phyloP scores from a whole-genome alignment of 2,888 invertebrate genomes.

The Callyntrura sp. region DNA sequence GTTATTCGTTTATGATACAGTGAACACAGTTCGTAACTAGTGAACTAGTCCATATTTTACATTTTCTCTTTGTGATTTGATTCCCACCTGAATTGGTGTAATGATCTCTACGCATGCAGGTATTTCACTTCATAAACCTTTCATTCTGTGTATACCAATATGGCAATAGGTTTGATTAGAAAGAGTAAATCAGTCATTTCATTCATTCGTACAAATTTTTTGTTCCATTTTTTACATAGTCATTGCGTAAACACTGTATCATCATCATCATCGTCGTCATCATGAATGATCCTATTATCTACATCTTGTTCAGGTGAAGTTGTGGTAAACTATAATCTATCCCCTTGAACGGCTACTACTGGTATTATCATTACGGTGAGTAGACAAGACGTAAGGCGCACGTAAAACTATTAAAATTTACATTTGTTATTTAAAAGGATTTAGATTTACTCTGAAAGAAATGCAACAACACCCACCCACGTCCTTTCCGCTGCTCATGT shows the following conservation, averaged over 20 bases:
- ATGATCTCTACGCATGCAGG: slow-evolving; percentile 39
- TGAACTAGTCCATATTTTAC: neutral
- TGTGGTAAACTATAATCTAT: too few species aligned
- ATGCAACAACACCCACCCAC: neutral
- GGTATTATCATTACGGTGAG: slow-evolving; percentile 36
- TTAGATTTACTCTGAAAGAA: neutral
- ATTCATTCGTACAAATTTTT: slow-evolving; percentile 39
- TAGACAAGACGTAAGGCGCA: slow-evolving; percentile 3
- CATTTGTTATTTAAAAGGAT: neutral
- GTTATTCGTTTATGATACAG: too few species aligned
- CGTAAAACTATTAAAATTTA: neutral
- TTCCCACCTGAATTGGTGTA: too few species aligned
- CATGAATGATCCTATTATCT: too few species aligned
- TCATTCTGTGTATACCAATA: neutral
- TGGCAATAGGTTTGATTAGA: slow-evolving; percentile 36
- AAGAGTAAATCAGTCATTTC: slow-evolving; percentile 7
- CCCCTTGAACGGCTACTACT: neutral
- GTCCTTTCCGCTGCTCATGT: too few species aligned
- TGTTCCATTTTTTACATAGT: slow-evolving; percentile 8
- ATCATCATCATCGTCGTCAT: too few species aligned
- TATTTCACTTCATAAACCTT: slow-evolving; percentile 33
- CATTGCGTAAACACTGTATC: neutral
- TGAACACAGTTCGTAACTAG: neutral
- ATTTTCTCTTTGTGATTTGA: too few species aligned
- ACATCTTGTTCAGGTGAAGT: too few species aligned